phyloP scores from a whole-genome alignment of 2,888 invertebrate genomes.

The Bombylius major region DNA sequence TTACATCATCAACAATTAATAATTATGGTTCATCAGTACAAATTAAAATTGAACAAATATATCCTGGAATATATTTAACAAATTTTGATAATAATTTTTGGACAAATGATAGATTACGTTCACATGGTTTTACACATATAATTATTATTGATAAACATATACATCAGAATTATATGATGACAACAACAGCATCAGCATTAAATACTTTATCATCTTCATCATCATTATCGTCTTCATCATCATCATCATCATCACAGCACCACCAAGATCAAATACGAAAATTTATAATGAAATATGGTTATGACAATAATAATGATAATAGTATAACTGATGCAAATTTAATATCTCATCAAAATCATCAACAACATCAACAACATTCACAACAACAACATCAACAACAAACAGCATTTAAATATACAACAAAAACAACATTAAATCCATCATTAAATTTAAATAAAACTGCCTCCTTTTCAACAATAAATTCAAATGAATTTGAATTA shows the following conservation, averaged over 20 bases:
- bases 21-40: not conserved
- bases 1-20: not conserved
- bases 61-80: slow-evolving; percentile 24
- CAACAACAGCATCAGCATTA: not conserved
- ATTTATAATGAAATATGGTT: too few relatives aligned
- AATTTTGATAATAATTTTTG: slow-evolving; percentile 17
- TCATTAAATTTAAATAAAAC: slow-evolving; percentile 7
- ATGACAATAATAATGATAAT: not conserved
- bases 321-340: not conserved
- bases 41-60: slow-evolving; percentile 19
- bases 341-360: not conserved
- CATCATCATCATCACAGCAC: not conserved
- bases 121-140: slow-evolving; percentile 24
- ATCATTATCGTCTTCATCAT: not conserved
- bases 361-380: not conserved
- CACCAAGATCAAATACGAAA: not conserved
- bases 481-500: slow-evolving; percentile 18
- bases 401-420: not conserved
- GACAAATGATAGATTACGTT: slow-evolving; percentile 21
- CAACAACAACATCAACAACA: not conserved
- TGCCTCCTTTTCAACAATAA: not conserved
- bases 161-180: not conserved
- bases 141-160: slow-evolving; percentile 26
- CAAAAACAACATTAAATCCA: not conserved
- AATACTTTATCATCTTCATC: too few relatives aligned